Evolutionary conservation across 2,113 vertebrate genomes (phyloP), one percentile per base, ranked within the genome.

Genomic region (Camarhynchus parvulus): DNA sequence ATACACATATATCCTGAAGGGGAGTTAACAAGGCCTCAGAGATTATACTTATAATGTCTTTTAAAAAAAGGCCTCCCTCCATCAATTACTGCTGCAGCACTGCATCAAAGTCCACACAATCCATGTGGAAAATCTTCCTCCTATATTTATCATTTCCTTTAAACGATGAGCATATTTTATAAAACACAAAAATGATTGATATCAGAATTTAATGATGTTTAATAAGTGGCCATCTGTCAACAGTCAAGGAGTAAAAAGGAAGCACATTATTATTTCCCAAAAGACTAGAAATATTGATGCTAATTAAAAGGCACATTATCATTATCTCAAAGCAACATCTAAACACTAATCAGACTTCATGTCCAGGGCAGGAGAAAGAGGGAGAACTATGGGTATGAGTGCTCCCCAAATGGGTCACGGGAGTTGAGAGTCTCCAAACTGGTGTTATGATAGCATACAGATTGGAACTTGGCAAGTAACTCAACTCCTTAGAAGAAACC

Each of bases 211-310:
- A 99, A 98, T 98, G 97, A 97, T 94, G 94, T 96, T 96, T 98
- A 98, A 98, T 98, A 98, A 98, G 97, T 97, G 97, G 97, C 98
- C 98, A 99, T 98, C 98, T 98, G 98, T 97, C 97, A 96, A 94
- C 81, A 97, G 97, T 92, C 91, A 97, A 97, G 88, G 97, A 95
- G 92, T 91, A 95, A 95, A 97, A 88, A 90, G 85, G 83, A 9
- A 88, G 61, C 79, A 82, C 77, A 87, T 92, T 95, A 97, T 86
- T 79, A 88, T 91, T 91, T 95, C 69, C 96, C 94, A 15, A 96
- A 97, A 97, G 97, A 97, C 89, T 39, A 72, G 93, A 97, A 97
- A 97, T 97, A 95, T 64, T 93, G 94, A 94, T 81, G 75, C 69
- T 97, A 97, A 98, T 97, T 98, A 96, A 96, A 97, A 97, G 87